These are phyloP conservation scores for Odontamblyopus rebecca DNA, from an alignment of 2,797 vertebrate genomes.

Conservation along the genomic window DNA sequence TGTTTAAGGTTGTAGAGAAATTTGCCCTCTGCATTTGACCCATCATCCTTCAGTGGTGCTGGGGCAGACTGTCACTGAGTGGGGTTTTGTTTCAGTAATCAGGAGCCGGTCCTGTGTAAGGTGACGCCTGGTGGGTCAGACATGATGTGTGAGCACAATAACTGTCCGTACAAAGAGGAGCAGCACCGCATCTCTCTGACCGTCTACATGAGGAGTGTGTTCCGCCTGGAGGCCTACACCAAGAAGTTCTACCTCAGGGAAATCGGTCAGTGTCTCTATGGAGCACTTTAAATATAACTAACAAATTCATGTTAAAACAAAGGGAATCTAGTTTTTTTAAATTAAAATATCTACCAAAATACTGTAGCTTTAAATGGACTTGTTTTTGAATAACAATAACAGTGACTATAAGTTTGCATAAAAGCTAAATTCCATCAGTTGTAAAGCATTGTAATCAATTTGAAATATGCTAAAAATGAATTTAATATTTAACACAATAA, in stretches of 20 bases:
- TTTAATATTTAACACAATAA: neutral
- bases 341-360: neutral
- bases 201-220: conserved; percentile 50
- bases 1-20: neutral
- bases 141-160: conserved; percentile 42
- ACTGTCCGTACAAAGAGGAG: conserved; percentile 58
- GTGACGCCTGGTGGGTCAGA: conserved; percentile 50
- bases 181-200: conserved; percentile 50
- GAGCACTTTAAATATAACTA: neutral
- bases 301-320: neutral
- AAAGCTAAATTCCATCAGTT: too few relatives aligned
- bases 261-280: conserved; percentile 50
- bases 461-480: neutral
- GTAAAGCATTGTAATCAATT: neutral
- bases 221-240: conserved; percentile 55
- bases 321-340: neutral
- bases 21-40: too few relatives aligned
- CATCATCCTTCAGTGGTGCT: neutral
- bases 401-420: too few relatives aligned
- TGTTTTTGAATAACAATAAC: too few relatives aligned
- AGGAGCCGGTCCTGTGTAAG: conserved; percentile 41
- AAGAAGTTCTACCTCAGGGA: conserved; percentile 64
- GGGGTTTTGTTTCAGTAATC: conserved; percentile 31
- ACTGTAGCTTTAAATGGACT: too few relatives aligned
- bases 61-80: neutral